A percentile compares a stretch with the other conserved stretches of the same genome.
Conservation (phyloP, 2,113 vertebrate species). For the Scalopus aquaticus region DNA sequence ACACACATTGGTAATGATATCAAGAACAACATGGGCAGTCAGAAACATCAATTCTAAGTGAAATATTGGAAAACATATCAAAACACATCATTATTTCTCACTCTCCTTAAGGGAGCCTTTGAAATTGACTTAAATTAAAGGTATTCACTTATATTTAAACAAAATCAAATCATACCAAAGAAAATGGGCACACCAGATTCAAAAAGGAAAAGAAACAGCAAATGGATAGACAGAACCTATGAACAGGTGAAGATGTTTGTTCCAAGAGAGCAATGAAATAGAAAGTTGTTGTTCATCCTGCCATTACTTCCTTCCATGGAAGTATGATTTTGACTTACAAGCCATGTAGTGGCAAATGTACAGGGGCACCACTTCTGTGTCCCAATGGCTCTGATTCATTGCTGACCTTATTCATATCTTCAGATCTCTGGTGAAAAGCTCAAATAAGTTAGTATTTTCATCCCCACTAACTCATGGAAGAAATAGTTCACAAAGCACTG, state of each 20-base stretch:
- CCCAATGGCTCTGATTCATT: neutral
- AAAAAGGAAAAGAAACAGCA: neutral
- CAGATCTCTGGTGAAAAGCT: neutral
- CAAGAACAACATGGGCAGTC: neutral
- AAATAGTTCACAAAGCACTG: neutral
- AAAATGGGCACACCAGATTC: neutral
- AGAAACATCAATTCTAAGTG: neutral
- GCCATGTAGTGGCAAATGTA: too few relatives aligned
- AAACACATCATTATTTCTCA: neutral
- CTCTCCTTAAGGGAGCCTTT: neutral
- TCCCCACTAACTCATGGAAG: too few relatives aligned
- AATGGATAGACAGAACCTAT: neutral
- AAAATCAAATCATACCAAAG: neutral
- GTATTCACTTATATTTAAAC: neutral
- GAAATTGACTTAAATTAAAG: neutral
- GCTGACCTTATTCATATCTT: neutral
- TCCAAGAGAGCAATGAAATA: neutral
- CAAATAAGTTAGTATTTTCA: neutral
- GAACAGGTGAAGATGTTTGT: neutral
- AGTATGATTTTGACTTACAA: neutral
- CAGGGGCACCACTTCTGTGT: neutral
- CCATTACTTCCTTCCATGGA: neutral
- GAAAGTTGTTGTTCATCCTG: neutral
- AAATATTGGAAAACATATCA: neutral
- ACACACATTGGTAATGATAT: neutral